A percentile compares a stretch with the other conserved stretches of the same genome.
Evolutionary conservation across 2,113 vertebrate genomes (phyloP).

Genomic region (Orthonyx spaldingii): DNA sequence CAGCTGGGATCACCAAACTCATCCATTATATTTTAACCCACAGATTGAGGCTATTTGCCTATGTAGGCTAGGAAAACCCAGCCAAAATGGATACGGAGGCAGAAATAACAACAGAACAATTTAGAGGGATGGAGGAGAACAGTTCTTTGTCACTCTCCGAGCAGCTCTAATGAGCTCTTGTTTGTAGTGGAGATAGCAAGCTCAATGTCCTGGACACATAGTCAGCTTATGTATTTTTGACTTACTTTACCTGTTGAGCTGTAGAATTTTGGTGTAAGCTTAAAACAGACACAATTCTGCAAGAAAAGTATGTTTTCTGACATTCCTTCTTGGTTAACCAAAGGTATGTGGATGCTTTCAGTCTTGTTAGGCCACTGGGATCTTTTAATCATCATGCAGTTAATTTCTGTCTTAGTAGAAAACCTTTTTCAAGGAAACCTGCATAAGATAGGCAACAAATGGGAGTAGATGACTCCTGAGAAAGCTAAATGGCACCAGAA

Average conservation of each 20-base stretch:
- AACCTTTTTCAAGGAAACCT: not conserved
- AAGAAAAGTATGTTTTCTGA: not conserved
- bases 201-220: not conserved
- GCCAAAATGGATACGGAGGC: not conserved
- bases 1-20: not conserved
- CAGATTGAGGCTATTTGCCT: not conserved
- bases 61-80: not conserved
- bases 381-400: not conserved
- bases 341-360: not conserved
- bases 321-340: not conserved
- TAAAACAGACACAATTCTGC: not conserved
- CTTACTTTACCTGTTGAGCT: not conserved
- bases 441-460: not conserved
- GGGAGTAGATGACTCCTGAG: not conserved
- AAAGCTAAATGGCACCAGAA: not conserved
- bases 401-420: not conserved
- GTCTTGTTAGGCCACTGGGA: not conserved
- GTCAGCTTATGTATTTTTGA: not conserved
- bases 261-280: not conserved
- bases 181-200: not conserved
- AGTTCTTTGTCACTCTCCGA: not conserved
- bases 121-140: not conserved
- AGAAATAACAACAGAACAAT: not conserved
- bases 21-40: not conserved
- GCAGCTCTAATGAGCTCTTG: not conserved